These are phyloP conservation scores for Cheilosia pagana DNA, from an alignment of 2,888 invertebrate genomes.

Conservation along the genomic window DNA sequence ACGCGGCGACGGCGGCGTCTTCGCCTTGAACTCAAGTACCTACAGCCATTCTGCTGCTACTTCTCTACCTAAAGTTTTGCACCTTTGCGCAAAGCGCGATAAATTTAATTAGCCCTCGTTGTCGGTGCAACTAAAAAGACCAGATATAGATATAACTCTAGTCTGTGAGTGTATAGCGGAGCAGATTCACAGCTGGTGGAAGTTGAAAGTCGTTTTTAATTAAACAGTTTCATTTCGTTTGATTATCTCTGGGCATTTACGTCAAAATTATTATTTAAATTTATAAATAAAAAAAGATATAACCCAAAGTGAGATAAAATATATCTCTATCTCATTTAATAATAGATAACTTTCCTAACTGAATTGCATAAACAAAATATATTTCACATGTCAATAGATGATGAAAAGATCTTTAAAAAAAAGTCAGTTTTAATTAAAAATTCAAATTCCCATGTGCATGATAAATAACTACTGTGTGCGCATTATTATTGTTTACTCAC, in stretches of 20 bases:
- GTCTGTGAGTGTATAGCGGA: not conserved
- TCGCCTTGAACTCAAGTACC: conserved; percentile 32
- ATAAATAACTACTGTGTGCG: conserved; percentile 10
- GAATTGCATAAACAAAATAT: not conserved
- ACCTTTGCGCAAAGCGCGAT: conserved; percentile 38
- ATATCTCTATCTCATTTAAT: too few relatives aligned
- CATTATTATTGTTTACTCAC: not conserved
- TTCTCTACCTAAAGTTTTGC: conserved; percentile 33
- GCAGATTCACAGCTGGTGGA: conserved; percentile 27
- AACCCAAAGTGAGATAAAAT: not conserved
- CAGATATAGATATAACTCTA: conserved; percentile 9
- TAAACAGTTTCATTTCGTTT: conserved; percentile 67
- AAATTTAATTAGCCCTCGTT: conserved; percentile 60
- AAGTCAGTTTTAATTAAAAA: conserved; percentile 2
- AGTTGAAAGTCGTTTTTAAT: conserved; percentile 68
- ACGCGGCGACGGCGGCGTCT: not conserved
- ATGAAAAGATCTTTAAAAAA: conserved; percentile 13
- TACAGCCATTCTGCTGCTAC: conserved; percentile 1
- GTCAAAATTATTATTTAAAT: conserved; percentile 2
- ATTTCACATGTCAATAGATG: conserved; percentile 54
- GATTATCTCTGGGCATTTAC: conserved; percentile 59
- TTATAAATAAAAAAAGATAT: conserved; percentile 18
- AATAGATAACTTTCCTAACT: conserved; percentile 31
- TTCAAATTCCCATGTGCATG: conserved; percentile 10
- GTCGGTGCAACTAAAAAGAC: conserved; percentile 29